Evolutionary conservation across 1,140 invertebrate genomes (phyloP), one percentile per base, ranked within the genome.

Genomic region (Drosophila asahinai): DNA sequence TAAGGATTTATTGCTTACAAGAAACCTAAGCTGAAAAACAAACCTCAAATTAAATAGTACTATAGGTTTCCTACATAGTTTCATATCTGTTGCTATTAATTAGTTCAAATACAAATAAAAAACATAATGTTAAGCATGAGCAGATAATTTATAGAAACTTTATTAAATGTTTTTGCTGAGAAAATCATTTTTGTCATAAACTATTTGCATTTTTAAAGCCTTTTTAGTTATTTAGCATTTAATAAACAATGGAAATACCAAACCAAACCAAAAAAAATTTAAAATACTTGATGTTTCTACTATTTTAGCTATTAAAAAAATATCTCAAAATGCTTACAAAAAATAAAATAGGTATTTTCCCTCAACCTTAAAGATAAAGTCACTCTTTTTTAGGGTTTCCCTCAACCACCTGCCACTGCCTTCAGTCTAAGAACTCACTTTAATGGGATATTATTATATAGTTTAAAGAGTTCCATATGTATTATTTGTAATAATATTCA

Each of bases 401-500:
- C 51, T 36, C 8, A 54, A 33, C 51, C 51, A 54, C 51, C 30
- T 36, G 51, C 30, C 51, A 52, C 8, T 17, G 27, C 5, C 27
- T 3, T 52, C 9, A 12, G 5, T 0, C 27, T 17, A 36, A 19
- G n/a, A 19, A 54, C 12, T 19, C 6, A 36, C 33, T 14, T 54
- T 54, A 0, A 19, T 7, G 5, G 12, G 51, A 36, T 54, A 54
- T 54, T 19, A 36, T 36, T 19, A 54, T 17, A 54, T 1, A 36
- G 8, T 54, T 54, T 12, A 17, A 14, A 54, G 30, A 19, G 17
- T 6, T 0, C 0, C 0, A 6, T 11, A 6, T 33, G 3, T 52
- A 17, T 3, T 15, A 11, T 9, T 27, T 49, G 22, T 3, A 48
- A 22, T 48, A 7, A 22, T 22, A 48, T 6, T 7, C 14, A 14